Evolutionary conservation across 1,140 invertebrate species (phyloP).

Genomic region (Bombus polaris): DNA sequence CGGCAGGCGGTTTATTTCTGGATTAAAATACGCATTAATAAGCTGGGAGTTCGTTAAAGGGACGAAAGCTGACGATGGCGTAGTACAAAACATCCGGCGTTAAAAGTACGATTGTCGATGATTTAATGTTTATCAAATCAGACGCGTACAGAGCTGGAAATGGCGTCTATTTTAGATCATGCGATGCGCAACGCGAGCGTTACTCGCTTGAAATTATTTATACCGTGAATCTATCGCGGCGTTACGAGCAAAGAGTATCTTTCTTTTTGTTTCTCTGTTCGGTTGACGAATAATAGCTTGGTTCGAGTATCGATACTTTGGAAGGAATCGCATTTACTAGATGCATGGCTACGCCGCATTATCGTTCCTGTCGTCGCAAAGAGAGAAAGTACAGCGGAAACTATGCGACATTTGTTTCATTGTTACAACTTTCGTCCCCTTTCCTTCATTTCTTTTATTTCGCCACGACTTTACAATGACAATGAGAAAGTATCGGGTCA

Average conservation of each 20-base stretch:
- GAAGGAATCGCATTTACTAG: no score
- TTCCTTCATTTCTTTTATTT: not conserved
- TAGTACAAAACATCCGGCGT: not conserved
- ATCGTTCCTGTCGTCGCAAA: no score
- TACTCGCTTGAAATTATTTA: constrained; percentile 2
- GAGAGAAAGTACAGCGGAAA: no score
- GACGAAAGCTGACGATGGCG: not conserved
- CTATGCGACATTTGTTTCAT: no score
- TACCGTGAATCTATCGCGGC: not conserved
- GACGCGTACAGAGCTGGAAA: not conserved
- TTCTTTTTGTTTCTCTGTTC: not conserved
- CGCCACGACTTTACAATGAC: not conserved
- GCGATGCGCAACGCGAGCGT: not conserved
- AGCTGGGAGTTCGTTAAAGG: not conserved
- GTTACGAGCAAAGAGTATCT: not conserved
- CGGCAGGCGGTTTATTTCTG: not conserved
- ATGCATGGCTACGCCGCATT: no score
- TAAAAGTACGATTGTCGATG: not conserved
- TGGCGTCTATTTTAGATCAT: not conserved
- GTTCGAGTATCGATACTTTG: not conserved
- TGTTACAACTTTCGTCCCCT: no score
- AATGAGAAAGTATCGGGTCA: no score
- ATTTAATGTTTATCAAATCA: not conserved
- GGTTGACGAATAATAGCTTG: not conserved
- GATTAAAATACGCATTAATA: not conserved